phyloP scores from a whole-genome alignment of 2,888 invertebrate species.

The Esperia sulphurella region DNA sequence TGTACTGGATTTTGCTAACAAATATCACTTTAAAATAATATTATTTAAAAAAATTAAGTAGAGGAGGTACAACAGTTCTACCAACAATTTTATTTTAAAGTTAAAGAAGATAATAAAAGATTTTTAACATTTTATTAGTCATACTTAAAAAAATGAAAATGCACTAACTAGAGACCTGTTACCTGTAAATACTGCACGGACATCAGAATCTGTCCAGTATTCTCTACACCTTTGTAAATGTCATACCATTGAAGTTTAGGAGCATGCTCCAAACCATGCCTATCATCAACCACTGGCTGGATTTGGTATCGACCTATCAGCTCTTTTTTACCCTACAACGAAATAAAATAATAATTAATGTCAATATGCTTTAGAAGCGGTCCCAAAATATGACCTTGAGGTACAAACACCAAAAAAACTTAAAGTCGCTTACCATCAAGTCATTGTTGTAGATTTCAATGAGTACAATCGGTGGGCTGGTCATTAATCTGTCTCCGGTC shows the following conservation, averaged over 20 bases:
- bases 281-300: constrained; percentile 34
- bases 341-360: neutral
- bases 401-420: neutral
- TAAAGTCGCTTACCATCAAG: constrained; percentile 26
- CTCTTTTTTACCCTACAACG: constrained; percentile 35
- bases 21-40: too few relatives aligned
- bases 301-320: constrained; percentile 46
- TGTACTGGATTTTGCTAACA: too few relatives aligned
- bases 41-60: too few relatives aligned
- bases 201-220: constrained; percentile 68
- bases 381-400: neutral
- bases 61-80: too few relatives aligned
- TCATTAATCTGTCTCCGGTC: constrained; percentile 33
- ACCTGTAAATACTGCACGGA: constrained; percentile 66
- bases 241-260: constrained; percentile 74
- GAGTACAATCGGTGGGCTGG: constrained; percentile 53
- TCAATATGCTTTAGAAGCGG: neutral
- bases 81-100: too few relatives aligned
- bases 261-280: constrained; percentile 30
- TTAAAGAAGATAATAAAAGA: too few relatives aligned
- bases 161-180: neutral
- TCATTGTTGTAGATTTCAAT: constrained; percentile 66
- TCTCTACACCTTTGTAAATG: constrained; percentile 46
- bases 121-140: neutral
- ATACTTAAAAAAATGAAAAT: neutral